These are phyloP conservation scores for Cyprinodon diabolis DNA, from an alignment of 2,797 vertebrate genomes.

Conservation along the genomic window DNA sequence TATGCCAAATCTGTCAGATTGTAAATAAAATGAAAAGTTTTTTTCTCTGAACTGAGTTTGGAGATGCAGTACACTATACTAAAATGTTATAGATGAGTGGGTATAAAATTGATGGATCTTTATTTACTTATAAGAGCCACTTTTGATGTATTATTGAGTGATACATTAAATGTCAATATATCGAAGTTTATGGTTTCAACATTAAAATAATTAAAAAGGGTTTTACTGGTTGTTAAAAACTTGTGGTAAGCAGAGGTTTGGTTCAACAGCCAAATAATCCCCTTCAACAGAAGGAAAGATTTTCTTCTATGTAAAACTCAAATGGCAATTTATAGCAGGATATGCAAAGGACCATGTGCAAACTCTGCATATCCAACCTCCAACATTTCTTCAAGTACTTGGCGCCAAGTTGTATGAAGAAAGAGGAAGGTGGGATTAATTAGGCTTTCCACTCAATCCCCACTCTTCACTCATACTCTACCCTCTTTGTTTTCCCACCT, in stretches of 20 bases:
- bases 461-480: not conserved
- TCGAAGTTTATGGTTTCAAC: not conserved
- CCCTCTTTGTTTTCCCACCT: not conserved
- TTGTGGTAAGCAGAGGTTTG: not conserved
- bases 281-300: not conserved
- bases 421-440: constrained; percentile 2
- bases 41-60: no score
- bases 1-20: no score
- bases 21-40: no score
- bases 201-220: not conserved
- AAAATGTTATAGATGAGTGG: not conserved
- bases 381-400: not conserved
- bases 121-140: no score
- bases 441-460: constrained; percentile 27
- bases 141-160: not conserved
- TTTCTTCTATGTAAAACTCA: not conserved
- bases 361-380: constrained; percentile 2
- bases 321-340: not conserved
- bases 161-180: not conserved
- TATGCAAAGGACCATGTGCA: not conserved
- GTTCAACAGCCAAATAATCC: not conserved
- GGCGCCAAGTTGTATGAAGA: constrained; percentile 17
- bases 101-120: not conserved
- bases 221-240: not conserved
- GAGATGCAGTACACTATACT: no score